Percentiles rank a stretch among this genome's conserved stretches.
Evolutionary conservation across 2,113 vertebrate species (phyloP).

Genomic region (Tringa solitaria): DNA sequence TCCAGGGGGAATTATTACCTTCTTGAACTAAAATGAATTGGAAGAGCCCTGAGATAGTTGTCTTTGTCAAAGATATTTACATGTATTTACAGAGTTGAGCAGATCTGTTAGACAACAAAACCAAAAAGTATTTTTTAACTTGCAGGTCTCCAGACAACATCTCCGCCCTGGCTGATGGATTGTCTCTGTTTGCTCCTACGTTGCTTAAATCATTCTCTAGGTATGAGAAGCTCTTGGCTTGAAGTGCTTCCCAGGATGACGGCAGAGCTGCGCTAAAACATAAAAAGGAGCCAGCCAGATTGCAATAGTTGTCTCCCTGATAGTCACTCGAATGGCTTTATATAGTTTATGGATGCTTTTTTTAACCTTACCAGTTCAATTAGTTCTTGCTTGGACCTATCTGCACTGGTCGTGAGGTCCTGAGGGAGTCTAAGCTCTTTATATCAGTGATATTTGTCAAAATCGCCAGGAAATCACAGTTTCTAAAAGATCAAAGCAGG

Average conservation of each 20-base stretch:
- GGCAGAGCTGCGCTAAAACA: not conserved
- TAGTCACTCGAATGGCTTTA: not conserved
- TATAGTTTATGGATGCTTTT: not conserved
- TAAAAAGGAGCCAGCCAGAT: not conserved
- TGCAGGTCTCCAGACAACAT: not conserved
- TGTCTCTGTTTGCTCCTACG: not conserved
- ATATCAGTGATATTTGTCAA: not conserved
- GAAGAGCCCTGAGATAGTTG: conserved; percentile 24
- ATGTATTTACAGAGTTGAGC: conserved; percentile 7
- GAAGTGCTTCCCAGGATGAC: not conserved
- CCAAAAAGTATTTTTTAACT: not conserved
- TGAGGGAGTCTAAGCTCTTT: not conserved
- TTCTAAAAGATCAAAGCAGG: not conserved
- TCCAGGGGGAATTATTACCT: not conserved
- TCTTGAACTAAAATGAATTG: conserved; percentile 27
- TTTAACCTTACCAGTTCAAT: not conserved
- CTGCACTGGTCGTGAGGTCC: not conserved
- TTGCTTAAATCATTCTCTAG: not conserved
- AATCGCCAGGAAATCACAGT: not conserved
- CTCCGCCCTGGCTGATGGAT: not conserved
- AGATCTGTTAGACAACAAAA: conserved; percentile 11
- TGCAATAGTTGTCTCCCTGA: not conserved
- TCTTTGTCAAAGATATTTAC: conserved; percentile 40
- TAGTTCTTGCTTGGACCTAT: not conserved
- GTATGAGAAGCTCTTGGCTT: not conserved